Evolutionary conservation across 1,140 invertebrate species (phyloP).

Genomic region (Oreohelix idahoensis): DNA sequence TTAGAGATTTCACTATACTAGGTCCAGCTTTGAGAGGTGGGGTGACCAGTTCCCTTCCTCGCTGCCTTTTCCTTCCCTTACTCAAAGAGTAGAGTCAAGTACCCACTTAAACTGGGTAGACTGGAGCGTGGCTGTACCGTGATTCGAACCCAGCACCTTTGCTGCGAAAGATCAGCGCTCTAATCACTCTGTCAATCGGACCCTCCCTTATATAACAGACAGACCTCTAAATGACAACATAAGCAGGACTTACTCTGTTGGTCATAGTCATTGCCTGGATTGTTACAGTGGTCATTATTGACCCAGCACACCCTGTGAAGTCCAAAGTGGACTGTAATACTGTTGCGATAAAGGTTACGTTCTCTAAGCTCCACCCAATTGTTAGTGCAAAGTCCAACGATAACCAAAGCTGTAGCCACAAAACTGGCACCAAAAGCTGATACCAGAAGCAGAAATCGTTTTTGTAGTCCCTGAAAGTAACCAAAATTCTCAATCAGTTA

Average conservation of each 20-base stretch:
- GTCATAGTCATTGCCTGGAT: conserved; percentile 24
- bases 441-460: conserved; percentile 8
- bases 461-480: neutral
- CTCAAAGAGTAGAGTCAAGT: no score
- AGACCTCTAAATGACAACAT: neutral
- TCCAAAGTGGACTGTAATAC: conserved; percentile 15
- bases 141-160: no score
- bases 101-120: no score
- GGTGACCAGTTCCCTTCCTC: no score
- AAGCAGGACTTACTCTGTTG: conserved; percentile 17
- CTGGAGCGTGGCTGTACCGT: no score
- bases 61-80: no score
- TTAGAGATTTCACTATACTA: no score
- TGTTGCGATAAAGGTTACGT: conserved; percentile 20
- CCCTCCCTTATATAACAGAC: neutral
- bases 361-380: conserved; percentile 30
- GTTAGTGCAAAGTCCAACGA: conserved; percentile 32
- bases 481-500: neutral
- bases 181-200: no score
- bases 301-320: conserved; percentile 29
- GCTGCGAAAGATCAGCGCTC: no score
- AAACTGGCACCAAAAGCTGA: neutral
- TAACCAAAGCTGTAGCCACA: conserved; percentile 5
- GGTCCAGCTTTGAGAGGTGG: no score
- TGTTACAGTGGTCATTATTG: neutral